These are phyloP conservation scores for Drosophila malerkotliana DNA, from an alignment of 1,140 invertebrate genomes.

Conservation along the genomic window DNA sequence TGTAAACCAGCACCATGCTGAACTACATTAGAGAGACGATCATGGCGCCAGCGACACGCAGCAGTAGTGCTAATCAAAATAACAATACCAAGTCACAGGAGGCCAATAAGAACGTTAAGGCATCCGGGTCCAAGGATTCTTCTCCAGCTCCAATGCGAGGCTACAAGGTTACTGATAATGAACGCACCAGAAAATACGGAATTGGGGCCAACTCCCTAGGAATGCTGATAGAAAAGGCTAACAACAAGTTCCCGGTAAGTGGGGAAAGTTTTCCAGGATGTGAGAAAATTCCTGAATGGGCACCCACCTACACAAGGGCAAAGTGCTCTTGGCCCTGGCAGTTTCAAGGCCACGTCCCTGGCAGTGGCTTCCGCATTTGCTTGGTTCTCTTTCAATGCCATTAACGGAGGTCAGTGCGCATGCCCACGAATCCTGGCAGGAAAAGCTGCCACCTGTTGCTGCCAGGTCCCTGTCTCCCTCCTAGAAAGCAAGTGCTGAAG, in stretches of 20 bases:
- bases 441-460: conserved; percentile 61
- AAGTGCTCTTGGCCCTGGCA: conserved; percentile 46
- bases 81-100: conserved; percentile 14
- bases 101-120: conserved; percentile 23
- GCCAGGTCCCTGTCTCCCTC: conserved; percentile 8
- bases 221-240: conserved; percentile 87
- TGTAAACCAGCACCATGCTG: conserved; percentile 50
- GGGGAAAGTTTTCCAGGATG: conserved; percentile 1
- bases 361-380: conserved; percentile 61
- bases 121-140: conserved; percentile 11
- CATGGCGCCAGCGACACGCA: conserved; percentile 75
- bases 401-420: conserved; percentile 43
- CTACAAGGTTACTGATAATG: conserved; percentile 89
- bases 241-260: conserved; percentile 88
- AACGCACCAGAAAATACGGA: conserved; percentile 87
- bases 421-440: conserved; percentile 29
- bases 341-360: conserved; percentile 70
- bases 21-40: conserved; percentile 74
- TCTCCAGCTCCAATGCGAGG: conserved; percentile 85
- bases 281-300: not conserved
- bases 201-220: conserved; percentile 87
- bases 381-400: conserved; percentile 67
- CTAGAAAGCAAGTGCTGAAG: conserved; percentile 23
- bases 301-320: conserved; percentile 1
- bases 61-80: conserved; percentile 39